Percentiles rank a stretch among this genome's conserved stretches.
These are phyloP conservation scores for Whitmania pigra DNA, from an alignment of 1,140 invertebrate genomes.

Conservation along the genomic window DNA sequence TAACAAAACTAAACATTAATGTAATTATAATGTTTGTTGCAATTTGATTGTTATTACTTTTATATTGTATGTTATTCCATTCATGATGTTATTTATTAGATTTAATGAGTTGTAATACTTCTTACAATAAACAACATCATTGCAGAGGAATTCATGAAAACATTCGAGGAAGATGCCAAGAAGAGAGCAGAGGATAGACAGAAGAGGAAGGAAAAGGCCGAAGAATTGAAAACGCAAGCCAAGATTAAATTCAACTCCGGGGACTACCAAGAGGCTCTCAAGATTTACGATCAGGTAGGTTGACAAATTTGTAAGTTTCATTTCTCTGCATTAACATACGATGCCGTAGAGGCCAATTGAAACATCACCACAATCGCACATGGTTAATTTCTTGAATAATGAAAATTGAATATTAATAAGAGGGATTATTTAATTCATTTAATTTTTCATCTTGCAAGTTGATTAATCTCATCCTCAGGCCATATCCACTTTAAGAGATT, in stretches of 20 bases:
- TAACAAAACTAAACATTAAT: background rate
- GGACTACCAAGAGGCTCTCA: background rate
- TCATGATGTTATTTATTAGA: background rate
- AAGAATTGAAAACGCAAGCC: background rate
- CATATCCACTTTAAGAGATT: background rate
- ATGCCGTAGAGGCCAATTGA: background rate
- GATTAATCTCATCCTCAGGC: background rate
- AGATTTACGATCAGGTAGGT: background rate
- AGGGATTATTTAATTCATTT: no score
- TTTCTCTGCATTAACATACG: no score
- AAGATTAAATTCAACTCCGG: background rate
- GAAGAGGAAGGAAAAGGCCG: conserved; percentile 7
- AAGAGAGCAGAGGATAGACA: conserved; percentile 1
- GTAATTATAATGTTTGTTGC: background rate
- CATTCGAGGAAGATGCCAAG: background rate
- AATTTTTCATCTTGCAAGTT: background rate
- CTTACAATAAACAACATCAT: background rate
- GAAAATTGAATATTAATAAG: no score
- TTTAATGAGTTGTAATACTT: background rate
- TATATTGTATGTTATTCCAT: background rate
- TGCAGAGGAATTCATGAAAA: background rate
- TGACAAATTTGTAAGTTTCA: background rate
- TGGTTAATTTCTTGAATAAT: no score
- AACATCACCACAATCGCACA: background rate
- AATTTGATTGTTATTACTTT: background rate